A percentile compares a stretch with the other conserved stretches of the same genome.
phyloP scores from a whole-genome alignment of 2,797 vertebrate genomes.

The Fistularia tabacaria region DNA sequence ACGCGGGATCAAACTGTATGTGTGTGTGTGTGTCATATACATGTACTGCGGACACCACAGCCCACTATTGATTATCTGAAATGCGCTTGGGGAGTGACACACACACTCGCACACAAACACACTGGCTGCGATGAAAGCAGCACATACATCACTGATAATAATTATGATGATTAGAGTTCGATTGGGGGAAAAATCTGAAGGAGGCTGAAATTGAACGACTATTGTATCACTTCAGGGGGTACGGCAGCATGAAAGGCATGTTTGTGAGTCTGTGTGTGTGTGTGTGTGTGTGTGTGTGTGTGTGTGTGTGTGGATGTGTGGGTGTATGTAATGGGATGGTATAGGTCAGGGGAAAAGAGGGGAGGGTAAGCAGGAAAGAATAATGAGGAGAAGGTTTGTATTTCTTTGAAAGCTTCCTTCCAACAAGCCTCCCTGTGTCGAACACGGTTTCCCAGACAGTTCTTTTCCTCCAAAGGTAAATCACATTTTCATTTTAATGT shows the following conservation, averaged over 20 bases:
- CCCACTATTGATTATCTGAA: constrained; percentile 35
- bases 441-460: too few relatives aligned
- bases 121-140: constrained; percentile 12
- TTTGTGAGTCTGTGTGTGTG: constrained; percentile 5
- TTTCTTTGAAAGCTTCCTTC: constrained; percentile 26
- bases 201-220: constrained; percentile 17
- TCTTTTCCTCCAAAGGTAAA: too few relatives aligned
- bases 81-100: constrained; percentile 10
- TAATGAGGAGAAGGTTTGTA: constrained; percentile 46
- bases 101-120: constrained; percentile 11
- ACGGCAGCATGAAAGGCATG: constrained; percentile 12
- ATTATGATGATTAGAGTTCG: constrained; percentile 36
- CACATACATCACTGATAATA: constrained; percentile 47
- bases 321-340: constrained; percentile 5
- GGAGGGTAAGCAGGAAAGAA: constrained; percentile 17
- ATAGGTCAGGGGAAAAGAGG: constrained; percentile 19
- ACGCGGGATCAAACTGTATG: constrained; percentile 19
- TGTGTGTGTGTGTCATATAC: constrained; percentile 17
- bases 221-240: constrained; percentile 15
- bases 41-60: constrained; percentile 20
- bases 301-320: constrained; percentile 4
- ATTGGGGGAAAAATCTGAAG: constrained; percentile 1
- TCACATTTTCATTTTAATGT: too few relatives aligned
- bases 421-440: not conserved
- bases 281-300: constrained; percentile 1